Evolutionary conservation across 2,888 invertebrate genomes (phyloP).

Genomic region (Drosophila niveifrons): DNA sequence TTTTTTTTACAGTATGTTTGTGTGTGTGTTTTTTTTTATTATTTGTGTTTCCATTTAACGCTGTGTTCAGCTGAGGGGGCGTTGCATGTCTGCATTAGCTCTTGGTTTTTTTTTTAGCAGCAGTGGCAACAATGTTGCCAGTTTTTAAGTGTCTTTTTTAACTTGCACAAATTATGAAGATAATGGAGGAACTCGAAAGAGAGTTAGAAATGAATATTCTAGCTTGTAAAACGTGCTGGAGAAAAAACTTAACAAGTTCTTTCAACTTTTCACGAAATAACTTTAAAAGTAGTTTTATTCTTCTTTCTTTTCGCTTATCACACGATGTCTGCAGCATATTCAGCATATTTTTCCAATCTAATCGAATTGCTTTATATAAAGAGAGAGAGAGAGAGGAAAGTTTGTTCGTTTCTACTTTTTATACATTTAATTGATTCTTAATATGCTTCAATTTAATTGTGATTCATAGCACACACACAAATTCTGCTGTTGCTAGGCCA

Average conservation of each 20-base stretch:
- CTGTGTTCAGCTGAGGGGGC: constrained; percentile 40
- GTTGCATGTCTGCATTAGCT: constrained; percentile 50
- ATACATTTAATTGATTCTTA: constrained; percentile 30
- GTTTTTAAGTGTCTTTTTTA: constrained; percentile 3
- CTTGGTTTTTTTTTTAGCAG: constrained; percentile 27
- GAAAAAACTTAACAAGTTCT: constrained; percentile 1
- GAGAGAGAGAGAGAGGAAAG: background rate
- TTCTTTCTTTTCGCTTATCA: constrained; percentile 2
- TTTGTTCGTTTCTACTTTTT: constrained; percentile 6
- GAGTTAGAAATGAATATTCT: constrained; percentile 1
- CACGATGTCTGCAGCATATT: constrained; percentile 3
- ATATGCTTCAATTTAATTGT: constrained; percentile 22
- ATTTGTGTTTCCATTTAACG: constrained; percentile 64
- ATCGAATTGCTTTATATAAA: constrained; percentile 16
- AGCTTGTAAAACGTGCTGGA: background rate
- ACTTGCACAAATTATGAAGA: constrained; percentile 16
- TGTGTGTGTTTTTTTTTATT: constrained; percentile 20
- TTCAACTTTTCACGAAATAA: background rate
- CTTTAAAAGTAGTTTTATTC: background rate
- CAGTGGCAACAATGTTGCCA: constrained; percentile 23
- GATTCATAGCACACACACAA: constrained; percentile 29
- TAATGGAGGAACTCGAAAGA: constrained; percentile 2
- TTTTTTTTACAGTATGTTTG: constrained; percentile 39
- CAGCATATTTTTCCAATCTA: constrained; percentile 20
- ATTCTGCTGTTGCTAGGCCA: constrained; percentile 45